Percentiles rank a stretch among this genome's conserved stretches.
Evolutionary conservation across 2,113 vertebrate genomes (phyloP).

Genomic region (Argyrosomus japonicus): DNA sequence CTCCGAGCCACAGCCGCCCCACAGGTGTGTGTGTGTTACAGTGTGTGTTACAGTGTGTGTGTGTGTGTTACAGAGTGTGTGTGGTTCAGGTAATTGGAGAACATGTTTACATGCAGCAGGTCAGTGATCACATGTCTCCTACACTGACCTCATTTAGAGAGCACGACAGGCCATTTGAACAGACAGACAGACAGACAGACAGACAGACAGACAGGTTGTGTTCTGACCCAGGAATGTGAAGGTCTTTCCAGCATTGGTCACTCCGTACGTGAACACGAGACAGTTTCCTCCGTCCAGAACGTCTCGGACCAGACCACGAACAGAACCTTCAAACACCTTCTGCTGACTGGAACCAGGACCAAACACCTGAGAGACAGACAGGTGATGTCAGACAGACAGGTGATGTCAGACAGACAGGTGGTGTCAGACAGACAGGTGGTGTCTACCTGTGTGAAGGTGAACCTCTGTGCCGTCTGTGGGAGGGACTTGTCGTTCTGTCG

Average conservation of each 20-base stretch:
- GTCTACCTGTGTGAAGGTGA: conserved; percentile 91
- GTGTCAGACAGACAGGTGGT: neutral
- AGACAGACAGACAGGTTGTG: neutral
- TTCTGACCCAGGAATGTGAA: conserved; percentile 93
- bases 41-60: too few relatives aligned
- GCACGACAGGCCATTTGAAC: too few relatives aligned
- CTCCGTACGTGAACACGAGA: conserved; percentile 94
- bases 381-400: too few relatives aligned
- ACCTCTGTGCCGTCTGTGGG: conserved; percentile 88
- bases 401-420: too few relatives aligned
- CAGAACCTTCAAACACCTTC: conserved; percentile 90
- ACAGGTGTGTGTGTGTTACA: too few relatives aligned
- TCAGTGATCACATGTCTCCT: too few relatives aligned
- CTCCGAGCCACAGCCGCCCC: too few relatives aligned
- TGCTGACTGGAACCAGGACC: conserved; percentile 90
- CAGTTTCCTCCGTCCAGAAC: conserved; percentile 91
- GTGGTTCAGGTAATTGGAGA: neutral
- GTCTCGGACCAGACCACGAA: conserved; percentile 87
- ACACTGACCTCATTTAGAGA: too few relatives aligned
- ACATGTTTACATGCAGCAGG: too few relatives aligned
- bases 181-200: neutral
- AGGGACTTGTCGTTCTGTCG: conserved; percentile 86
- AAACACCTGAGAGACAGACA: conserved; percentile 86
- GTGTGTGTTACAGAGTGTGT: too few relatives aligned
- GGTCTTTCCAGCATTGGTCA: conserved; percentile 97